phyloP scores from a whole-genome alignment of 2,888 invertebrate genomes.

The Herminia tarsipennalis region DNA sequence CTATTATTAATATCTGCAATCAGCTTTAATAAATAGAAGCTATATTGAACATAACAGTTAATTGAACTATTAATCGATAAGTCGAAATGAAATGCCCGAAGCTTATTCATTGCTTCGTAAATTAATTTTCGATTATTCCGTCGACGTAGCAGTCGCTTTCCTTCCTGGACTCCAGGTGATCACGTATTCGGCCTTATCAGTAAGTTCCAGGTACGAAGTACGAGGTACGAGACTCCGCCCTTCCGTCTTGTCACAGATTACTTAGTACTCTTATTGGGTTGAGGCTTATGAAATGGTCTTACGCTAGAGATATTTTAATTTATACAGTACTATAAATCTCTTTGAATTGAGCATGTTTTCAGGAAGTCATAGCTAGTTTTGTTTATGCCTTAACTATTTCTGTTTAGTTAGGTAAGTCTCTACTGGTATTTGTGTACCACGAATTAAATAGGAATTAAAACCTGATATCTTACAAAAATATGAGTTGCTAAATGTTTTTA shows the following conservation, averaged over 20 bases:
- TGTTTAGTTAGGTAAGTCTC: too few relatives aligned
- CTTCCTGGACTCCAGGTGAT: constrained; percentile 43
- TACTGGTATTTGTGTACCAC: too few relatives aligned
- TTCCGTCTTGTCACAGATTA: constrained; percentile 31
- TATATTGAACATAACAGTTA: neutral
- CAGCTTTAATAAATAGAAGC: too few relatives aligned
- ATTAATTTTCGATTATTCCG: constrained; percentile 47
- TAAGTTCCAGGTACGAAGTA: constrained; percentile 15
- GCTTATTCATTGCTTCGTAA: constrained; percentile 21
- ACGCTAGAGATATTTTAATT: constrained; percentile 17
- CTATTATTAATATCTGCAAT: too few relatives aligned
- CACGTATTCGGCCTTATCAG: constrained; percentile 43
- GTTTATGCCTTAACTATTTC: too few relatives aligned
- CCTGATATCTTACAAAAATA: too few relatives aligned
- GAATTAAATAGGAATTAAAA: too few relatives aligned
- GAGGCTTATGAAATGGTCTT: constrained; percentile 11
- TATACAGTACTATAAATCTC: constrained; percentile 13
- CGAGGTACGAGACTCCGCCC: constrained; percentile 14
- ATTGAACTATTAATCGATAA: neutral
- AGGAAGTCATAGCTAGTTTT: too few relatives aligned
- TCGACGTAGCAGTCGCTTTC: constrained; percentile 32
- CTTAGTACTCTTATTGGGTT: too few relatives aligned
- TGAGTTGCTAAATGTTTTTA: too few relatives aligned
- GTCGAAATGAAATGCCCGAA: neutral
- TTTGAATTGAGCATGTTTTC: too few relatives aligned